Conservation (phyloP, 2,797 vertebrate species). For the Fistularia tabacaria region DNA sequence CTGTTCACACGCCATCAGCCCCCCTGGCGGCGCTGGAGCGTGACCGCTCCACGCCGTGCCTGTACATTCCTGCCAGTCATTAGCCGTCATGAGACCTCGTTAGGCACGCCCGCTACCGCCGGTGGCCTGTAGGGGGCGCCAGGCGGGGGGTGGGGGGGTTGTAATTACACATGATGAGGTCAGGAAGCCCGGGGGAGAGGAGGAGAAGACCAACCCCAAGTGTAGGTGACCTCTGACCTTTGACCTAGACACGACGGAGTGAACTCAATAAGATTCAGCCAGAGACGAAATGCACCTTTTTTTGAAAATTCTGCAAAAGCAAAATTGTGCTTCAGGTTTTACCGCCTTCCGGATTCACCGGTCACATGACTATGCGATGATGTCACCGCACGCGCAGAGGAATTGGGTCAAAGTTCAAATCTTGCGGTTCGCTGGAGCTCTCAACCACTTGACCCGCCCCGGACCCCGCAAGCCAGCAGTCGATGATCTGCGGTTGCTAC, state of each 20-base stretch:
- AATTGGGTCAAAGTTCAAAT: slow-evolving; percentile 47
- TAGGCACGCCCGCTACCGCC: slow-evolving; percentile 23
- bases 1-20: slow-evolving; percentile 7
- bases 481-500: slow-evolving; percentile 29
- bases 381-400: background rate
- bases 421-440: slow-evolving; percentile 42
- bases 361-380: too few relatives aligned
- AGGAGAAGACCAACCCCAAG: too few relatives aligned
- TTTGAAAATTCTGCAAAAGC: too few relatives aligned
- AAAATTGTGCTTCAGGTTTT: too few relatives aligned
- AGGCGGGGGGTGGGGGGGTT: slow-evolving; percentile 1
- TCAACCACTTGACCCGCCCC: slow-evolving; percentile 38
- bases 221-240: too few relatives aligned
- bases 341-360: too few relatives aligned
- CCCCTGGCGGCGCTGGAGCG: too few relatives aligned
- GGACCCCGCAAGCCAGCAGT: slow-evolving; percentile 25
- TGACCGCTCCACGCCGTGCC: background rate
- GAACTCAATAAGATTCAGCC: too few relatives aligned
- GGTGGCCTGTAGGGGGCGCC: background rate
- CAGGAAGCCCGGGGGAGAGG: background rate
- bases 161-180: slow-evolving; percentile 11
- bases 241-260: too few relatives aligned
- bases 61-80: slow-evolving; percentile 6
- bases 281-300: too few relatives aligned
- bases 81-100: slow-evolving; percentile 5